These are phyloP conservation scores for Bactericera cockerelli DNA, from an alignment of 1,140 invertebrate genomes.

Conservation along the genomic window DNA sequence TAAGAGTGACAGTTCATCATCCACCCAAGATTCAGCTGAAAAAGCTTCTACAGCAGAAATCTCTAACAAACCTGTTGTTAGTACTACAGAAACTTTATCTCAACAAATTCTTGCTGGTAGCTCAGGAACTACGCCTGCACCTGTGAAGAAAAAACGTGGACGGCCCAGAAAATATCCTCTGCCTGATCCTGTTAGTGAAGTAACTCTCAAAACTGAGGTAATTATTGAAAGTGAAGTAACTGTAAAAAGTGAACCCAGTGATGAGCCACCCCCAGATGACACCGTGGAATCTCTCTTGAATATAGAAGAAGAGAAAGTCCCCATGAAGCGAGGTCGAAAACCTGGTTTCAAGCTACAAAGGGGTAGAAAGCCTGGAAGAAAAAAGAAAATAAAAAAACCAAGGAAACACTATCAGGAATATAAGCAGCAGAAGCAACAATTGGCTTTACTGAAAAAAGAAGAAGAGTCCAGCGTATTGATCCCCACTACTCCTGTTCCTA, in stretches of 20 bases:
- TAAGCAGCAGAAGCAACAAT: not conserved
- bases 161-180: not conserved
- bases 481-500: too few relatives aligned
- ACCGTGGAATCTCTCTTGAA: too few relatives aligned
- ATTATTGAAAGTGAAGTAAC: too few relatives aligned
- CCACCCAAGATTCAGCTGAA: not conserved
- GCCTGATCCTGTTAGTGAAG: not conserved
- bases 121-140: not conserved
- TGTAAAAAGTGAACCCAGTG: too few relatives aligned
- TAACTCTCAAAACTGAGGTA: too few relatives aligned
- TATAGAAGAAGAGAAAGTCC: too few relatives aligned
- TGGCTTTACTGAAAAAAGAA: not conserved
- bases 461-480: not conserved
- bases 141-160: not conserved
- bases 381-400: not conserved
- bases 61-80: not conserved
- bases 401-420: not conserved
- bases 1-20: constrained; percentile 2
- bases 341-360: not conserved
- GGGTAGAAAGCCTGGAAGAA: not conserved
- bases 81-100: not conserved
- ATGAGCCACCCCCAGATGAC: too few relatives aligned
- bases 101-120: not conserved
- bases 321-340: too few relatives aligned
- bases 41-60: not conserved